These are phyloP conservation scores for Acleris emargana DNA, from an alignment of 2,888 invertebrate species.

Conservation along the genomic window DNA sequence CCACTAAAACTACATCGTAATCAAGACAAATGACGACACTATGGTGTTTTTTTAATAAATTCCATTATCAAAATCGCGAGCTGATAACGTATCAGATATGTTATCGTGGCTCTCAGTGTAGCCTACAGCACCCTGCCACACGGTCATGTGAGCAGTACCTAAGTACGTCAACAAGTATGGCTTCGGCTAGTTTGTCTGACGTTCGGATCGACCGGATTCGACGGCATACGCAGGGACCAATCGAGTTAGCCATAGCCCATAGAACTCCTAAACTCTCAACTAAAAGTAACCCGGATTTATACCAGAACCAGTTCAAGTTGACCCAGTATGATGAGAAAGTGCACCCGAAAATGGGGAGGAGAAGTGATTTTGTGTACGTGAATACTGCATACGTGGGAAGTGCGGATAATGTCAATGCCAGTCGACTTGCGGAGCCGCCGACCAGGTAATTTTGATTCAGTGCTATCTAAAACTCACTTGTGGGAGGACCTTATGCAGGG, in stretches of 20 bases:
- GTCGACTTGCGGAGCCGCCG: constrained; percentile 43
- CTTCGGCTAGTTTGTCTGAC: constrained; percentile 2
- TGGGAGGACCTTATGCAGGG: too few species aligned
- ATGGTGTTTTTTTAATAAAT: constrained; percentile 6
- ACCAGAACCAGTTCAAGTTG: neutral
- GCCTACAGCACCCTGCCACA: neutral
- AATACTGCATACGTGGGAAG: constrained; percentile 68
- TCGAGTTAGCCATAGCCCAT: constrained; percentile 34
- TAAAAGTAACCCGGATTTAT: constrained; percentile 37
- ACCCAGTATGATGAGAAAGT: neutral
- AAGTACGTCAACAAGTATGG: constrained; percentile 19
- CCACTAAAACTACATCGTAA: neutral
- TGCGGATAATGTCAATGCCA: constrained; percentile 52
- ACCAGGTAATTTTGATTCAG: constrained; percentile 49
- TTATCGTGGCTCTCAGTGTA: constrained; percentile 5
- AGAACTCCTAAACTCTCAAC: constrained; percentile 41
- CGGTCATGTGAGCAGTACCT: constrained; percentile 14
- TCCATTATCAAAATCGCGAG: constrained; percentile 20
- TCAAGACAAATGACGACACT: neutral
- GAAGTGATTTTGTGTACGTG: constrained; percentile 63
- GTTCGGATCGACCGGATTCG: constrained; percentile 35
- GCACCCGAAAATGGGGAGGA: neutral
- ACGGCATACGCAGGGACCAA: constrained; percentile 42
- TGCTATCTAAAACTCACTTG: neutral
- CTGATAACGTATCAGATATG: constrained; percentile 14